phyloP scores from a whole-genome alignment of 1,140 invertebrate genomes.

The Ridgeia piscesae region DNA sequence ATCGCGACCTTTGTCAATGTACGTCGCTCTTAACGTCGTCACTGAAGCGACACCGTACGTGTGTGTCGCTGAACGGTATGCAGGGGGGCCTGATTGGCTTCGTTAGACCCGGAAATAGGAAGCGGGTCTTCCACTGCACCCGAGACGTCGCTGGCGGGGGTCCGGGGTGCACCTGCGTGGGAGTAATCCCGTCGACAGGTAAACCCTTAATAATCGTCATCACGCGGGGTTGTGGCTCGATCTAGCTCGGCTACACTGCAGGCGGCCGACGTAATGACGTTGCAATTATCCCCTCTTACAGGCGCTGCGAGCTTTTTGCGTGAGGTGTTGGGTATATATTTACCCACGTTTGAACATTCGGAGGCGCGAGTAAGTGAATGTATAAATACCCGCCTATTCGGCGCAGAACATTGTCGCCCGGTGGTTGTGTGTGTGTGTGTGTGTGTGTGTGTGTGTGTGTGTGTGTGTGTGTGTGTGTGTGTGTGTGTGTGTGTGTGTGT shows the following conservation, averaged over 20 bases:
- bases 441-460: background rate
- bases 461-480: too few species aligned
- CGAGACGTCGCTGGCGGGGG: background rate
- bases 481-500: too few species aligned
- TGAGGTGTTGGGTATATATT: background rate
- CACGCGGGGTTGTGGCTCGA: background rate
- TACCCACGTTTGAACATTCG: too few species aligned
- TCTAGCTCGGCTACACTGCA: background rate
- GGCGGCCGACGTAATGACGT: background rate
- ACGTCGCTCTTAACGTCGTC: background rate
- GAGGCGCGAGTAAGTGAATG: background rate
- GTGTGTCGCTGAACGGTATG: background rate
- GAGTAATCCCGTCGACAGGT: background rate
- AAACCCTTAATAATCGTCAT: background rate
- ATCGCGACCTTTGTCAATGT: background rate
- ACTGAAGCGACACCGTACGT: background rate
- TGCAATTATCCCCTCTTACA: background rate
- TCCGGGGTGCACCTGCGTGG: background rate
- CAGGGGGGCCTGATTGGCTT: background rate
- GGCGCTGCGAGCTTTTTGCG: background rate
- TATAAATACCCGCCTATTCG: background rate
- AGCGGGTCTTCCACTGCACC: background rate
- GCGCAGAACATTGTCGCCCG: background rate
- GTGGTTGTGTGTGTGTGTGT: background rate
- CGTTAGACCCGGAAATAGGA: slow-evolving; percentile 3